A percentile compares a stretch with the other conserved stretches of the same genome.
phyloP scores from a whole-genome alignment of 1,140 invertebrate species.

The Hormaphis cornu region DNA sequence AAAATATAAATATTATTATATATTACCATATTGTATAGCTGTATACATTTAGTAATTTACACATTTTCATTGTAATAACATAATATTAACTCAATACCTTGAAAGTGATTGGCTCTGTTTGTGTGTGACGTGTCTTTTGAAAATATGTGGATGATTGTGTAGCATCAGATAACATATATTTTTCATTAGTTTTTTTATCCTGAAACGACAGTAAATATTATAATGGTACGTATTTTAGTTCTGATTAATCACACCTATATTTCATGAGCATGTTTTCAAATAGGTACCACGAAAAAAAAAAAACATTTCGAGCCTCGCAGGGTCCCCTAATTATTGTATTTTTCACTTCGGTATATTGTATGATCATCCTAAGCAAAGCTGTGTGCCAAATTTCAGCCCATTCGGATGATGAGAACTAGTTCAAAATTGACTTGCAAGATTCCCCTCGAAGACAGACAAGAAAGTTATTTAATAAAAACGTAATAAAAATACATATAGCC shows the following conservation, averaged over 20 bases:
- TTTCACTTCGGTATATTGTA: too few relatives aligned
- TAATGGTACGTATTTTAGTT: not conserved
- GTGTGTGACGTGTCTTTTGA: constrained; percentile 7
- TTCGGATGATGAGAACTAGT: too few relatives aligned
- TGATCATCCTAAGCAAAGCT: too few relatives aligned
- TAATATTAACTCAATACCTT: not conserved
- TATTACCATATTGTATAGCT: not conserved
- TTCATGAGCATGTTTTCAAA: not conserved
- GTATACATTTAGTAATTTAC: not conserved
- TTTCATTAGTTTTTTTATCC: not conserved
- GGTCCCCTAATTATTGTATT: too few relatives aligned
- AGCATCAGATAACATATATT: not conserved
- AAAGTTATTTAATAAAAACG: too few relatives aligned
- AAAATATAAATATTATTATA: not conserved
- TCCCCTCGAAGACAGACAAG: too few relatives aligned
- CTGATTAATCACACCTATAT: not conserved
- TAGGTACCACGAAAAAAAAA: not conserved
- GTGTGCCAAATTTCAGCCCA: too few relatives aligned
- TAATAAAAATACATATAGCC: too few relatives aligned
- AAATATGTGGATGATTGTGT: not conserved
- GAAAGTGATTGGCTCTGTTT: not conserved
- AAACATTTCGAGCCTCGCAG: too few relatives aligned
- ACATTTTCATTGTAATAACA: not conserved
- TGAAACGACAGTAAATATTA: not conserved
- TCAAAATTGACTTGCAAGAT: too few relatives aligned